Percentiles rank a stretch among this genome's conserved stretches.
These are phyloP conservation scores for Drosophila borborema DNA, from an alignment of 2,888 invertebrate genomes.

Conservation along the genomic window DNA sequence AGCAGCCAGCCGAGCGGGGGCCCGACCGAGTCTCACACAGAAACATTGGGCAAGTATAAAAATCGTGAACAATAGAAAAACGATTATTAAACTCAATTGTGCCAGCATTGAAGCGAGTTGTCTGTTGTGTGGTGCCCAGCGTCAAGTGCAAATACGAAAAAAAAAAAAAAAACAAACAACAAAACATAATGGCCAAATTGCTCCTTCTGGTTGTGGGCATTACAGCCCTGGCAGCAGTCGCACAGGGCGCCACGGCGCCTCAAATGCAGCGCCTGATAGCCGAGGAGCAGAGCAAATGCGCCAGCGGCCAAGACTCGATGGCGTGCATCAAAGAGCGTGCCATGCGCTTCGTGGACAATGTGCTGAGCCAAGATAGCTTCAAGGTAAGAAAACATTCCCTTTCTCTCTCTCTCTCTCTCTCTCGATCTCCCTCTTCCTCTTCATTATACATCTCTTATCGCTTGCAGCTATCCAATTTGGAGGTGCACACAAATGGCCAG, in stretches of 20 bases:
- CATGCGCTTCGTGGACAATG: slow-evolving; percentile 91
- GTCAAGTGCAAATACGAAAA: slow-evolving; percentile 22
- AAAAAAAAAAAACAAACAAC: slow-evolving; percentile 46
- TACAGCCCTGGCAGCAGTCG: slow-evolving; percentile 85
- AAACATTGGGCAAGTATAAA: slow-evolving; percentile 83
- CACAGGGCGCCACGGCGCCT: slow-evolving; percentile 86
- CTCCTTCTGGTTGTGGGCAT: slow-evolving; percentile 87
- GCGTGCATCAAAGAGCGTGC: slow-evolving; percentile 94
- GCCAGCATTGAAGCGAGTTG: slow-evolving; percentile 83
- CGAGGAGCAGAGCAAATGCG: slow-evolving; percentile 91
- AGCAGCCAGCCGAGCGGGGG: slow-evolving; percentile 35
- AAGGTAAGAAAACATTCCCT: slow-evolving; percentile 87
- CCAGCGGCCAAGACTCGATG: slow-evolving; percentile 90
- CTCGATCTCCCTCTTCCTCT: not conserved
- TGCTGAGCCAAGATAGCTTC: slow-evolving; percentile 92
- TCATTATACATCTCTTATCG: not conserved
- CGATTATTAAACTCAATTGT: slow-evolving; percentile 85
- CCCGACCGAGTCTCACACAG: slow-evolving; percentile 22
- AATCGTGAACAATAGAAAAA: slow-evolving; percentile 85
- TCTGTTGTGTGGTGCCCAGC: slow-evolving; percentile 74
- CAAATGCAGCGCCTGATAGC: slow-evolving; percentile 91
- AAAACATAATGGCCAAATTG: slow-evolving; percentile 73
- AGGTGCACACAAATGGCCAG: slow-evolving; percentile 90
- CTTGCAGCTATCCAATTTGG: slow-evolving; percentile 90
- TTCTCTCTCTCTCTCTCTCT: not conserved